These are phyloP conservation scores for Rotaria sp. DNA, from an alignment of 2,888 invertebrate genomes.

Conservation along the genomic window DNA sequence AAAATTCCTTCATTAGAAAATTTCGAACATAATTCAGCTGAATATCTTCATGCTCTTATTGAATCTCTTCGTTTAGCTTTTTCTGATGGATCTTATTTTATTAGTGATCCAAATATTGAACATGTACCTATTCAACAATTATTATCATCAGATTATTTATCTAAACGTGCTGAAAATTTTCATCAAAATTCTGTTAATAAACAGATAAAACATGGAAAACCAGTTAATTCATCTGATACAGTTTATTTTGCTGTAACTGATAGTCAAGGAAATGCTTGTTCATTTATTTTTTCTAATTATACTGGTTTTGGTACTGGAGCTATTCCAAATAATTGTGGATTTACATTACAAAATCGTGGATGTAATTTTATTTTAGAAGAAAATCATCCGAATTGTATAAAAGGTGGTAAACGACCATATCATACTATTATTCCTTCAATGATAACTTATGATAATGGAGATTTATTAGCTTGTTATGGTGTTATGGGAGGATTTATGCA, in stretches of 20 bases:
- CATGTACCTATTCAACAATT: conserved; percentile 48
- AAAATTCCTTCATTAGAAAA: conserved; percentile 42
- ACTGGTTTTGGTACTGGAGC: conserved; percentile 54
- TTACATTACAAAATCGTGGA: conserved; percentile 54
- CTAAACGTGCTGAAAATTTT: conserved; percentile 49
- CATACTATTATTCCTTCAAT: conserved; percentile 54
- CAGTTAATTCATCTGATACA: conserved; percentile 47
- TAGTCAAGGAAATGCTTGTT: conserved; percentile 54
- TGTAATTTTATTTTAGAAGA: conserved; percentile 48
- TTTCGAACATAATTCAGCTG: conserved; percentile 51
- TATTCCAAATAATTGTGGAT: conserved; percentile 55
- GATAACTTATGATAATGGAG: conserved; percentile 48
- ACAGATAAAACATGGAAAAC: conserved; percentile 43
- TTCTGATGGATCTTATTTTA: conserved; percentile 42
- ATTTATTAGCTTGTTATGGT: conserved; percentile 49
- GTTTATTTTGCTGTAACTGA: conserved; percentile 55
- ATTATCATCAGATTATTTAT: conserved; percentile 51
- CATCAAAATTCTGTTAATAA: conserved; percentile 43
- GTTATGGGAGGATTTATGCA: conserved; percentile 55
- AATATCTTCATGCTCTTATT: conserved; percentile 54
- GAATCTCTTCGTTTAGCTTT: conserved; percentile 54
- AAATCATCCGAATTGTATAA: conserved; percentile 48
- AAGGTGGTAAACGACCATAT: conserved; percentile 50
- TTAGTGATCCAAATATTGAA: conserved; percentile 44
- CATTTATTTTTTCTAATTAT: conserved; percentile 56